A percentile compares a stretch with the other conserved stretches of the same genome.
Conservation (phyloP, 1,140 invertebrate genomes). For the Panulirus ornatus region DNA sequence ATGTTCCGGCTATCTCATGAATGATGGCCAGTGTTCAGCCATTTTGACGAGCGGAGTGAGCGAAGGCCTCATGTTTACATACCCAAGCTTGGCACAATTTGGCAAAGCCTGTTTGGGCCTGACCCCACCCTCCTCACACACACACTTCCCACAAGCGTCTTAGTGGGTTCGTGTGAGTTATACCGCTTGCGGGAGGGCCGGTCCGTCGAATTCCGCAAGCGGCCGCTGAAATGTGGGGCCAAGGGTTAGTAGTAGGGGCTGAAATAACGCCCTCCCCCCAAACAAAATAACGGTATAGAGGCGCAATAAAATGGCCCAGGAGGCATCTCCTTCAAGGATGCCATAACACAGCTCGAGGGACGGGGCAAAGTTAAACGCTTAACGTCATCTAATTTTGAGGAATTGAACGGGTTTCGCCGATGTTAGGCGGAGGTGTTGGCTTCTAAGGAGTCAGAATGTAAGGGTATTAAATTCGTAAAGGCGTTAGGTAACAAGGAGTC, state of each 20-base stretch:
- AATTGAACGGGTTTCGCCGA: neutral
- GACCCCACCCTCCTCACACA: neutral
- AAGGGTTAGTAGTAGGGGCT: neutral
- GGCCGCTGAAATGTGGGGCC: neutral
- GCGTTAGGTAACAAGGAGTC: no score
- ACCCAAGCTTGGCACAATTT: no score
- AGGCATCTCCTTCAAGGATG: constrained; percentile 22
- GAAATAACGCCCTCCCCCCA: constrained; percentile 24
- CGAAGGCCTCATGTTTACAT: constrained; percentile 13
- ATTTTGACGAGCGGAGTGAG: constrained; percentile 57
- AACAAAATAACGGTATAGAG: neutral
- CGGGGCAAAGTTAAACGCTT: neutral
- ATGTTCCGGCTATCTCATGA: constrained; percentile 66
- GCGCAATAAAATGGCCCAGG: constrained; percentile 16
- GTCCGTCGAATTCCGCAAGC: neutral
- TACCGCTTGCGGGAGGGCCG: no score
- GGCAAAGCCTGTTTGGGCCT: no score
- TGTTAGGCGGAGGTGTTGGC: no score
- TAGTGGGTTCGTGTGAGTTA: neutral
- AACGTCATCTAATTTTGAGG: constrained; percentile 11
- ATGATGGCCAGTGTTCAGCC: constrained; percentile 64
- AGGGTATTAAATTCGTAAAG: no score
- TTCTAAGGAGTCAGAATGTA: no score
- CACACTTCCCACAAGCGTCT: neutral
- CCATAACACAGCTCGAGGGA: constrained; percentile 1